Evolutionary conservation across 2,113 vertebrate species (phyloP).

Genomic region (Marmota flaviventris): DNA sequence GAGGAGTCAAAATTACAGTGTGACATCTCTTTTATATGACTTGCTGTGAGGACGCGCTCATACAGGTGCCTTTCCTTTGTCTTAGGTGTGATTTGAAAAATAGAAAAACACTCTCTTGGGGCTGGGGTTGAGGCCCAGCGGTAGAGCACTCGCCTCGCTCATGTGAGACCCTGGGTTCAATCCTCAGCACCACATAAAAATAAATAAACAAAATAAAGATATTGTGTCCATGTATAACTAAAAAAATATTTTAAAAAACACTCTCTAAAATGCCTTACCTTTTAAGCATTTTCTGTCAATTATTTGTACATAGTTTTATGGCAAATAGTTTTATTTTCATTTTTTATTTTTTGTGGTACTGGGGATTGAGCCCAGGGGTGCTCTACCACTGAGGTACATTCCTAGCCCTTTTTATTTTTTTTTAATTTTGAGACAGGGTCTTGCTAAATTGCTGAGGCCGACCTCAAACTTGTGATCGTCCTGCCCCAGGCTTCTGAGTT

Average conservation of each 20-base stretch:
- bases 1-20: neutral
- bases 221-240: too few species aligned
- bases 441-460: neutral
- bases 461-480: neutral
- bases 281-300: conserved; percentile 18
- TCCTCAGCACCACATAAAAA: too few species aligned
- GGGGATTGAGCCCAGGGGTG: neutral
- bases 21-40: neutral
- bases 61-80: too few species aligned
- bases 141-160: too few species aligned
- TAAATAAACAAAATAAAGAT: too few species aligned
- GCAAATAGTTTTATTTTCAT: neutral
- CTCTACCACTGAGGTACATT: neutral
- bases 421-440: neutral
- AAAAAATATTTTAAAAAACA: neutral
- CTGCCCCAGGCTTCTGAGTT: neutral
- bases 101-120: neutral
- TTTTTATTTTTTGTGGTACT: neutral
- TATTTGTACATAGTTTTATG: conserved; percentile 2
- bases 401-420: neutral
- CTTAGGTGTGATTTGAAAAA: neutral
- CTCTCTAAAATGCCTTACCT: neutral
- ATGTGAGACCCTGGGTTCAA: too few species aligned
- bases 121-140: too few species aligned
- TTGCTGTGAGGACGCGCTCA: too few species aligned